Percentiles rank a stretch among this genome's conserved stretches.
phyloP scores from a whole-genome alignment of 1,140 invertebrate species.

The Lepidurus arcticus region DNA sequence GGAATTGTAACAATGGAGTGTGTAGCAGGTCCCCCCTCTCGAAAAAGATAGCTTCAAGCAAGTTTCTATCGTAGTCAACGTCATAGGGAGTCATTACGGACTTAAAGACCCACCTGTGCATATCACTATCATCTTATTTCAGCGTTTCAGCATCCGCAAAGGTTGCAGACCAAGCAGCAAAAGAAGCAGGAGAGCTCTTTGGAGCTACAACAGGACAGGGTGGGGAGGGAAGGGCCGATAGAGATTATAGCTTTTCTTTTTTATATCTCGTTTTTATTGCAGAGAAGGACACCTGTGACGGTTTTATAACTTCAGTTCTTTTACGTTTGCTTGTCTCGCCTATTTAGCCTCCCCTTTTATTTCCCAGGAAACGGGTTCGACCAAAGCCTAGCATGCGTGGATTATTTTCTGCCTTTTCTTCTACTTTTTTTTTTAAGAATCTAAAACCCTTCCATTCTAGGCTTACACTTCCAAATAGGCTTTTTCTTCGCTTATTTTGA shows the following conservation, averaged over 20 bases:
- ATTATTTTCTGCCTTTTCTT: neutral
- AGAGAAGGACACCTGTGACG: neutral
- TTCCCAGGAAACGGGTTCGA: neutral
- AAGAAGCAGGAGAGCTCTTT: neutral
- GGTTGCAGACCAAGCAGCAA: neutral
- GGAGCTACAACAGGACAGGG: neutral
- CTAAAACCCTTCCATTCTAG: neutral
- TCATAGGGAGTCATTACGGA: neutral
- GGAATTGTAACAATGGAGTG: neutral
- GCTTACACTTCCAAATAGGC: neutral
- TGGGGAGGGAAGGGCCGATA: neutral
- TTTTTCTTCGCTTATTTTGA: neutral
- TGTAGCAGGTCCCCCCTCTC: neutral
- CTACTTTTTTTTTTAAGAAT: neutral
- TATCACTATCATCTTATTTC: neutral
- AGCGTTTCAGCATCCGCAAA: slow-evolving; percentile 4
- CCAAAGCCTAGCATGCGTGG: neutral
- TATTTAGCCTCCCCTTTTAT: neutral
- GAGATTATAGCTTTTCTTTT: neutral
- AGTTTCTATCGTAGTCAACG: neutral
- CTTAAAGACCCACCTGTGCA: neutral
- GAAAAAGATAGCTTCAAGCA: neutral
- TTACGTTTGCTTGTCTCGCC: slow-evolving; percentile 17
- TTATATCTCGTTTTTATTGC: neutral
- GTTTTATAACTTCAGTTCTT: neutral